Evolutionary conservation across 2,797 vertebrate genomes (phyloP), one percentile per base, ranked within the genome.

Genomic region (Naso thynnoides): DNA sequence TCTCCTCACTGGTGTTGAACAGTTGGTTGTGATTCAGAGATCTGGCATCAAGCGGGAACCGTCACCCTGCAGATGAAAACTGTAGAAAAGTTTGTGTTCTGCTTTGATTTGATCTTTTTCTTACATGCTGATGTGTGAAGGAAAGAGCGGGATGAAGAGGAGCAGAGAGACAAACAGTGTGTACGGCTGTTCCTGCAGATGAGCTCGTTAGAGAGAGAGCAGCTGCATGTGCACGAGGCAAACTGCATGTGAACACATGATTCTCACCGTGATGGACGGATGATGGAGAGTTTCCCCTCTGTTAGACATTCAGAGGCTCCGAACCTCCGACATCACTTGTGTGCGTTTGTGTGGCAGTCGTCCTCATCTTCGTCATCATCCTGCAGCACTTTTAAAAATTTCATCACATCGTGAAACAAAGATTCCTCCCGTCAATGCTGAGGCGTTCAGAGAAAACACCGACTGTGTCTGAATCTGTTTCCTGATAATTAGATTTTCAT

Each of bases 211-310:
- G 16, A 19, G 48, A 18, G 26, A 7, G 11, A 7, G 7, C 42
- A 16, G 39, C 16, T 49, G n/a, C 3, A 54, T 13, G 39, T 57
- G 52, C 41, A 36, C 54, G 53, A 49, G 21, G 39, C 4, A 39
- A 19, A 39, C 16, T n/a, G 48, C 36, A 45, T 64, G 39, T 64
- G 23, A 55, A 50, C 42, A 36, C 16, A 26, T 70, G 38, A 44
- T 24, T 27, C 19, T 36, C 27, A 4, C 26, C 52, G 10, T 36
- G 1, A 31, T 31, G n/a, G 45, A 50, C 11, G 36, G 8, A 8
- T 31, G 31, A 48, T 39, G 31, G n/a, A 58, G 33, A 8, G 13
- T 36, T 41, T 24, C 26, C n/a, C 4, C 42, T 67, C 62, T 27
- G 0, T 27, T 4, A 31, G 27, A 54, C 26, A 44, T 16, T 38